phyloP scores from a whole-genome alignment of 92 coral and sea anemone genomes.

The Palythoa caribaeorum region DNA sequence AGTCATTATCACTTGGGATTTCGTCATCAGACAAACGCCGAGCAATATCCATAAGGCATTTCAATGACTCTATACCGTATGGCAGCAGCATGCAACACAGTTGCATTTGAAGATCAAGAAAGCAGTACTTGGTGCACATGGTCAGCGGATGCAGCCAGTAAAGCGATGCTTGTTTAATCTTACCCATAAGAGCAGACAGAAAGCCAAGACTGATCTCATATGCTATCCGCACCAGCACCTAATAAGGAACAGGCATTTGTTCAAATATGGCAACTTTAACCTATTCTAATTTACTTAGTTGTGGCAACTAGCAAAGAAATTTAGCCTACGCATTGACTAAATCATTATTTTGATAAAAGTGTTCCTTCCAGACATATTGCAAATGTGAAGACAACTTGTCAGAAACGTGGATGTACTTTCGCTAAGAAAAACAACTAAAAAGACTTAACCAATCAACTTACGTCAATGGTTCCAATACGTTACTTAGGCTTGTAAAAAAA shows the following conservation, averaged over 20 bases:
- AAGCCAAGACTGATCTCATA: conserved; percentile 85
- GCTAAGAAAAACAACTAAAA: too few relatives aligned
- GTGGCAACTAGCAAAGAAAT: too few relatives aligned
- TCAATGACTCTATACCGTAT: conserved; percentile 67
- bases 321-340: too few relatives aligned
- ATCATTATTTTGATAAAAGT: too few relatives aligned
- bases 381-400: too few relatives aligned
- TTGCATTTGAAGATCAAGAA: conserved; percentile 62
- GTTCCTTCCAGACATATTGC: too few relatives aligned
- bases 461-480: too few relatives aligned
- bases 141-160: conserved; percentile 78
- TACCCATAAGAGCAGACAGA: conserved; percentile 65
- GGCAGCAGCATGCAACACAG: conserved; percentile 79
- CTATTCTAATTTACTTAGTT: too few relatives aligned
- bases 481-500: too few relatives aligned
- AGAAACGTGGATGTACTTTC: too few relatives aligned
- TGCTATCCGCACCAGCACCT: conserved; percentile 78
- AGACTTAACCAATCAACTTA: too few relatives aligned
- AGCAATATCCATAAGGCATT: conserved; percentile 53
- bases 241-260: not conserved
- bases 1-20: conserved; percentile 1
- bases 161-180: conserved; percentile 57
- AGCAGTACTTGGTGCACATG: conserved; percentile 67
- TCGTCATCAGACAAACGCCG: conserved; percentile 4
- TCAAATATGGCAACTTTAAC: too few relatives aligned